Base-by-base conservation (phyloP, 2,797 vertebrate genomes). In the Acropternis orthonyx region DNA sequence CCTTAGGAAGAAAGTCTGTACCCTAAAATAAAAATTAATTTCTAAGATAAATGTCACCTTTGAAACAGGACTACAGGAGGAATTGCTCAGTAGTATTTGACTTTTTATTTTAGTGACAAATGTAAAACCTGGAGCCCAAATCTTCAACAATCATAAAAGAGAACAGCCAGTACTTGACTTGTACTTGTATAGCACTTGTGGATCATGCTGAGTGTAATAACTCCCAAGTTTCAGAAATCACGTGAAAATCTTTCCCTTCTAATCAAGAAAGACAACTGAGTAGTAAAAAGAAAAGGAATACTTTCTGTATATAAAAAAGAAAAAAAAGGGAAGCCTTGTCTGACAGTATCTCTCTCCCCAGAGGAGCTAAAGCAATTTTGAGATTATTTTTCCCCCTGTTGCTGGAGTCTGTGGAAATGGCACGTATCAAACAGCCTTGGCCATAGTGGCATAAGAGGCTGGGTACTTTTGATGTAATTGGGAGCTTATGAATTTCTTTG, bases 371-470 rank as follows among this genome's bases (percentile, higher is more conserved):
- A 77, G 24, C 13, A 58, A 3, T 12, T 74, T 68, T 43, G 6
- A 16, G n/a, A 10, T 51, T 36, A 24, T 55, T 61, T 39, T n/a
- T 10, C 27, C 4, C 10, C 12, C 13, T 9, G 4, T 22, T 58
- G 51, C 14, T 17, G 9, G 15, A 22, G 24, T 52, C 32, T 49
- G 19, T 79, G 65, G 34, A 34, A 41, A 32, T 9, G 19, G 28
- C 68, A 61, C 2, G 0, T 12, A 0, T 6, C 18, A 16, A 43
- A 8, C 30, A 43, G 26, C 55, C 43, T 52, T 37, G 34, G 36
- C 2, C 7, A 5, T 1, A 2, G 18, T 27, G 32, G 10, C 18
- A 23, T 9, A 0, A 14, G 27, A 28, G 6, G 2, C 6, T 69
- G 27, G 24, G 28, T 27, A 11, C 5, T 54, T 56, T 18, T 5